Percentiles rank a stretch among this genome's conserved stretches.
These are phyloP conservation scores for Morone chrysops DNA, from an alignment of 2,113 vertebrate genomes.

Conservation along the genomic window DNA sequence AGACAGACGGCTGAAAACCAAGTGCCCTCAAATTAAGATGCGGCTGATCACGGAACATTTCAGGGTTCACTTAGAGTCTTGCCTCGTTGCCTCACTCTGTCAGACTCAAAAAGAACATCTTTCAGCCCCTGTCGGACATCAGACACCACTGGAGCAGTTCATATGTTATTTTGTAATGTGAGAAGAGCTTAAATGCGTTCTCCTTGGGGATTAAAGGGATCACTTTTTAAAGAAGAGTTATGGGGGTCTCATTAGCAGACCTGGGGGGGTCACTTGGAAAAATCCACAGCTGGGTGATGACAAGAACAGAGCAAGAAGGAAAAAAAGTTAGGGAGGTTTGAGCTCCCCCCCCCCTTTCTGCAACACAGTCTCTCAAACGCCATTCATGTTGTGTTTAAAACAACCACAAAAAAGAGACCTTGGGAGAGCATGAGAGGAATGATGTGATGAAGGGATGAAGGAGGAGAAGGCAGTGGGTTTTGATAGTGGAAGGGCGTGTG, in stretches of 20 bases:
- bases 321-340: slow-evolving; percentile 6
- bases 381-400: slow-evolving; percentile 55
- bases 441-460: slow-evolving; percentile 52
- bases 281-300: slow-evolving; percentile 35
- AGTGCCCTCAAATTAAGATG: slow-evolving; percentile 57
- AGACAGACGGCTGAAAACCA: slow-evolving; percentile 31
- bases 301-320: slow-evolving; percentile 41
- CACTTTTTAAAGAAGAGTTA: slow-evolving; percentile 35
- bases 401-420: slow-evolving; percentile 65
- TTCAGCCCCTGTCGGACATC: slow-evolving; percentile 5
- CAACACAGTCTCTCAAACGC: slow-evolving; percentile 22
- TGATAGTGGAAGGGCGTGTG: slow-evolving; percentile 25
- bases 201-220: background rate
- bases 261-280: slow-evolving; percentile 40
- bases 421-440: slow-evolving; percentile 48
- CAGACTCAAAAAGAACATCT: background rate
- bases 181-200: slow-evolving; percentile 27
- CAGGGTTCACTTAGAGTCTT: slow-evolving; percentile 51
- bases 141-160: slow-evolving; percentile 8
- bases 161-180: slow-evolving; percentile 40
- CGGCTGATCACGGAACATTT: slow-evolving; percentile 51
- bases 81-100: background rate
- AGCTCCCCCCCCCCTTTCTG: slow-evolving; percentile 21
- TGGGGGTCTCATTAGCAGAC: slow-evolving; percentile 4
- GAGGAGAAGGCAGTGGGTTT: slow-evolving; percentile 2